Evolutionary conservation across 2,888 invertebrate genomes (phyloP), one percentile per base, ranked within the genome.

Genomic region (Synanthedon formicaeformis): DNA sequence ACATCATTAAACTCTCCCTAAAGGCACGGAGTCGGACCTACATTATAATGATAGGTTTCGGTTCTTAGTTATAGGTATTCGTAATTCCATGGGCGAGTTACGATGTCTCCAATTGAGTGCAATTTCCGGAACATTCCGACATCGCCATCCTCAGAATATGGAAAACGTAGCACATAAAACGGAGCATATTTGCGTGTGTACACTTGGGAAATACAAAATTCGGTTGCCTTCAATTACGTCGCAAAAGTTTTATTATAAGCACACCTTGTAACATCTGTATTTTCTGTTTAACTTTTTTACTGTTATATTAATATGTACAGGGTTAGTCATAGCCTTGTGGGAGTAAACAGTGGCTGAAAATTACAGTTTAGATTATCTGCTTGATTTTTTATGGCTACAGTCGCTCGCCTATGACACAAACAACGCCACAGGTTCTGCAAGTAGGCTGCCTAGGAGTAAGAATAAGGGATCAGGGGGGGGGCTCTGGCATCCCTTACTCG

Each of bases 101-200:
- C 48, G 62, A 61, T 63, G 67, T 66, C 66, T 67, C 67, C 73
- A 72, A 76, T 75, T 69, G 67, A 69, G 71, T 66, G 69, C 71
- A 75, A 75, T 75, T 74, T 75, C 75, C 73, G 66, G 54, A 50
- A 62, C 60, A 67, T 71, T 67, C 64, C 71, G 59, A 59, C 59
- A 56, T 59, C 56, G 59, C 57, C 57, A 60, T 61, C 63, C 64
- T 60, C 62, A 54, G 60, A 45, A 45, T 45, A 45, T 45, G 4
- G 45, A 45, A 12, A 12, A 45, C 14, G 45, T 45, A 45, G 45
- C 45, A 34, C 34, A 45, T 45, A 45, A 45, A 45, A 45, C 34
- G 34, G 45, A 13, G 14, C 45, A 12, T 45, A 45, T 13, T 45
- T 13, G 45, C 14, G 13, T 45, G 45, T 13, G 11, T 45, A 45